Evolutionary conservation across 2,888 invertebrate genomes (phyloP).

Genomic region (Cancer borealis): DNA sequence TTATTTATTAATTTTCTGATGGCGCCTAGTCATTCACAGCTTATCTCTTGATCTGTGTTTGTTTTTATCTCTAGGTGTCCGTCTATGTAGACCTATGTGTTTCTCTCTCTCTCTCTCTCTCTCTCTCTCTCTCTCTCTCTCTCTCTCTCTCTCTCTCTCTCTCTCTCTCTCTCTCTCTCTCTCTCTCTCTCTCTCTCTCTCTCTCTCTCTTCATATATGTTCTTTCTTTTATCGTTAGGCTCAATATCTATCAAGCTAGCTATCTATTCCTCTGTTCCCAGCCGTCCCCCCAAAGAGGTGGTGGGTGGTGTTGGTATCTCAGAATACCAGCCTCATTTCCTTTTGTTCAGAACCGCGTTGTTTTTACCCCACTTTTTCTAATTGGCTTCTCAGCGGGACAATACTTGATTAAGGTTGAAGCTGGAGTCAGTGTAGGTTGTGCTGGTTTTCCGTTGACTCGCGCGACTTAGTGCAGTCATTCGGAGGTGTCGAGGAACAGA

Average conservation of each 20-base stretch:
- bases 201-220: background rate
- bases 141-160: slow-evolving; percentile 17
- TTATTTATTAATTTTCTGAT: background rate
- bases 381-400: slow-evolving; percentile 38
- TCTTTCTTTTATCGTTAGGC: background rate
- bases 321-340: slow-evolving; percentile 52
- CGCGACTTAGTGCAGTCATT: slow-evolving; percentile 7
- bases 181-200: slow-evolving; percentile 38
- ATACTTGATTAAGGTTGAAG: slow-evolving; percentile 55
- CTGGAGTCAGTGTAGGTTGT: slow-evolving; percentile 26
- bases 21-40: background rate
- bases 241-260: background rate
- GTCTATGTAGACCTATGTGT: background rate
- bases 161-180: slow-evolving; percentile 45
- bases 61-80: slow-evolving; percentile 7
- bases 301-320: slow-evolving; percentile 50
- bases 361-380: slow-evolving; percentile 45
- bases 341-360: slow-evolving; percentile 48
- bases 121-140: background rate
- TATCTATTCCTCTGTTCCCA: background rate
- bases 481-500: slow-evolving; percentile 16
- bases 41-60: slow-evolving; percentile 22
- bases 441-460: slow-evolving; percentile 15
- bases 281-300: background rate
- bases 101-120: slow-evolving; percentile 7